Conservation (phyloP, 2,113 vertebrate species). For the Okapia johnstoni region DNA sequence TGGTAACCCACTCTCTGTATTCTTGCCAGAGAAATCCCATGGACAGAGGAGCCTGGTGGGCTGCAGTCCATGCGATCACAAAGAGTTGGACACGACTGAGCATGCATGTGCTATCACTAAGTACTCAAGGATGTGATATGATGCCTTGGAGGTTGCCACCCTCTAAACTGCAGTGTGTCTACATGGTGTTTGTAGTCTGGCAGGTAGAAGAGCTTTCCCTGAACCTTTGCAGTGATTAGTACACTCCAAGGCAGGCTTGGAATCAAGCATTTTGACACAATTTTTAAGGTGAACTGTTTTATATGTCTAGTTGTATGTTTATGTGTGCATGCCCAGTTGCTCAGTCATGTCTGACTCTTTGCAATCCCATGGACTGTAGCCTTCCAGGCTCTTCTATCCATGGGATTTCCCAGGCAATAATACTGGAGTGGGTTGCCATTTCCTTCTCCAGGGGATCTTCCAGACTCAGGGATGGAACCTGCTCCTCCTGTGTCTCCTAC, state of each 20-base stretch:
- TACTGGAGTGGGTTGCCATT: not conserved
- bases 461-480: not conserved
- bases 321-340: not conserved
- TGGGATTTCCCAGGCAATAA: not conserved
- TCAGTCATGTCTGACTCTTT: not conserved
- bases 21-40: not conserved
- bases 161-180: not conserved
- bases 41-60: not conserved
- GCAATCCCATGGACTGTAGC: not conserved
- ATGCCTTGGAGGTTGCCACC: not conserved
- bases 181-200: not conserved
- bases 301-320: not conserved
- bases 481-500: not conserved
- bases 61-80: not conserved
- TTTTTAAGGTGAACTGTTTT: not conserved
- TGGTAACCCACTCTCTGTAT: not conserved
- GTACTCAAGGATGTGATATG: not conserved
- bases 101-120: not conserved
- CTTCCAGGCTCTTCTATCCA: not conserved
- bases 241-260: not conserved
- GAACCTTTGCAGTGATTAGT: not conserved
- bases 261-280: not conserved
- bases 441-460: not conserved
- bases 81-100: not conserved
- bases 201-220: not conserved